Percentiles rank a stretch among this genome's conserved stretches.
Evolutionary conservation across 2,797 vertebrate genomes (phyloP).

Genomic region (Crenuchus spilurus): DNA sequence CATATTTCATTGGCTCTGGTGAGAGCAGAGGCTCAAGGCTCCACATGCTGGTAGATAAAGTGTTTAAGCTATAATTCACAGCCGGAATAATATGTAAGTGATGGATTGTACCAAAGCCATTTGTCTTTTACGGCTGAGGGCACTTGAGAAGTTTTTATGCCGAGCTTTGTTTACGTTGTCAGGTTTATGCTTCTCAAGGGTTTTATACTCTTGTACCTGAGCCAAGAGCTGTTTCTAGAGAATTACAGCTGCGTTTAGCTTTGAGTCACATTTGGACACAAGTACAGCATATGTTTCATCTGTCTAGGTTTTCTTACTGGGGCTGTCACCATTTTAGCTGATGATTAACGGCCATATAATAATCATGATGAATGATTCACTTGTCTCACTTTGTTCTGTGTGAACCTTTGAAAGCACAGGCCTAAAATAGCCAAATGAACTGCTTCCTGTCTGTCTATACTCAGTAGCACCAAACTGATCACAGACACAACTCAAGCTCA

Average conservation of each 20-base stretch:
- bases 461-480: no score
- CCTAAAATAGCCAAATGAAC: no score
- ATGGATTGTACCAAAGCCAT: neutral
- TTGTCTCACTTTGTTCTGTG: no score
- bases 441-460: no score
- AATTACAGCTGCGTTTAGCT: neutral
- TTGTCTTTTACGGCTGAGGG: constrained; percentile 5
- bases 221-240: neutral
- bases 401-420: no score
- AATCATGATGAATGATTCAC: no score
- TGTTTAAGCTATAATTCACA: neutral
- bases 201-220: neutral
- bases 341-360: no score
- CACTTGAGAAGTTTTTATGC: constrained; percentile 3
- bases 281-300: neutral
- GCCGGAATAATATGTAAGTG: neutral
- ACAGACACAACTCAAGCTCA: no score
- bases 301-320: no score
- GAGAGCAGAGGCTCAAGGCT: neutral
- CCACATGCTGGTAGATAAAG: neutral
- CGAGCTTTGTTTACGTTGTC: neutral
- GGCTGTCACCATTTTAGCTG: no score
- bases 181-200: constrained; percentile 14
- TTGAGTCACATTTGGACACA: no score
- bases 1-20: neutral